Conservation (phyloP, 2,888 invertebrate genomes). For the Drosophila pullipes region DNA sequence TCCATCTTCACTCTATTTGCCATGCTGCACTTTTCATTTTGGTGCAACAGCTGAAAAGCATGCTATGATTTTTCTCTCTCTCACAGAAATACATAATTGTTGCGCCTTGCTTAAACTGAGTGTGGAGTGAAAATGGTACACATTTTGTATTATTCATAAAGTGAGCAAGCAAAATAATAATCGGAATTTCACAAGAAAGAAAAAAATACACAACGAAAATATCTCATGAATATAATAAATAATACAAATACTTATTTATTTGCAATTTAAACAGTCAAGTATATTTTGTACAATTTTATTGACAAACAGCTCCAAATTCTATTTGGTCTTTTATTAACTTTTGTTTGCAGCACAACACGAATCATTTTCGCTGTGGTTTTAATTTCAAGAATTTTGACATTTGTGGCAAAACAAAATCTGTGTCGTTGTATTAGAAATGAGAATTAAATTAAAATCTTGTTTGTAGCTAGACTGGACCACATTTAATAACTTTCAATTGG, state of each 20-base stretch:
- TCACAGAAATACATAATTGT: conserved; percentile 33
- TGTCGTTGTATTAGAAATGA: neutral
- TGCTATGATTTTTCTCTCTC: conserved; percentile 51
- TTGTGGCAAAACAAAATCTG: neutral
- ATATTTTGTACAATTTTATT: neutral
- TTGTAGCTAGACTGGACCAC: neutral
- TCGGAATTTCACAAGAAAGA: neutral
- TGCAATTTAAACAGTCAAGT: neutral
- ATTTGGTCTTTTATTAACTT: neutral
- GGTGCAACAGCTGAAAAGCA: conserved; percentile 74
- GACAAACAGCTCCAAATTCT: neutral
- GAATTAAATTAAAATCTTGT: neutral
- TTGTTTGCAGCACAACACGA: neutral
- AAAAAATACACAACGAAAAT: neutral
- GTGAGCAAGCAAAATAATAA: neutral
- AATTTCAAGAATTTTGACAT: neutral
- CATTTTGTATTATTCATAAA: neutral
- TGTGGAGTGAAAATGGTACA: neutral
- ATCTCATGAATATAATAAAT: neutral
- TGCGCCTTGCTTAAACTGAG: conserved; percentile 26
- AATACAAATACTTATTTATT: neutral
- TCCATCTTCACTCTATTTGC: conserved; percentile 4
- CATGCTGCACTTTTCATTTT: conserved; percentile 27
- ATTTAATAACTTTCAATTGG: neutral
- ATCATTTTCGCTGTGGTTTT: conserved; percentile 14